phyloP scores from a whole-genome alignment of 2,888 invertebrate genomes.

The Penaeus monodon region DNA sequence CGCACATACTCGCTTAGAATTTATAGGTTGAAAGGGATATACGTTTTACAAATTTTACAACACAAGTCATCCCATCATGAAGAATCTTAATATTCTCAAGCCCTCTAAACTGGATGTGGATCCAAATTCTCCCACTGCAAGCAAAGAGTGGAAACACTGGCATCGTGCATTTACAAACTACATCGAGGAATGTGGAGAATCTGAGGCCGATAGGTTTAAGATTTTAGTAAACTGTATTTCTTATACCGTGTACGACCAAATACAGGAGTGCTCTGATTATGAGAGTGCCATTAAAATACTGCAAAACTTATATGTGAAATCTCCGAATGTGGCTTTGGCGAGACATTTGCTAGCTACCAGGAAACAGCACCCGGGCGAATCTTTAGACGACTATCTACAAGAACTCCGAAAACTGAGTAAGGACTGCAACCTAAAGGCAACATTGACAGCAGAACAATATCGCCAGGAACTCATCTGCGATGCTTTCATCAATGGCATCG shows the following conservation, averaged over 20 bases:
- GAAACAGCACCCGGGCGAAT: constrained; percentile 5
- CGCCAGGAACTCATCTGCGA: constrained; percentile 4
- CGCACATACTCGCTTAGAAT: no score
- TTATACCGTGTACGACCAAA: no score
- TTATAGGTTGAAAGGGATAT: no score
- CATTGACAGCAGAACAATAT: neutral
- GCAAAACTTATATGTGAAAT: constrained; percentile 8
- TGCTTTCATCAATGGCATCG: constrained; percentile 28
- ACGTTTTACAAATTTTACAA: no score
- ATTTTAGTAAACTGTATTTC: constrained; percentile 10
- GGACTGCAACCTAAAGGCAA: no score
- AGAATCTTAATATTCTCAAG: neutral
- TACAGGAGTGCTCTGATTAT: constrained; percentile 24
- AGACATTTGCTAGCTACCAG: constrained; percentile 22
- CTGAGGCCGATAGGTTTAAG: neutral
- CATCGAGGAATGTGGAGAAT: constrained; percentile 25
- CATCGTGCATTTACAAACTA: constrained; percentile 6
- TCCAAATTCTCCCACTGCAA: constrained; percentile 22
- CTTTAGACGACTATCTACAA: constrained; percentile 28
- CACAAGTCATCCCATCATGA: constrained; percentile 8
- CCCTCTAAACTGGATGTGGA: constrained; percentile 1
- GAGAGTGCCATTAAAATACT: constrained; percentile 22
- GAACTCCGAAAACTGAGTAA: no score
- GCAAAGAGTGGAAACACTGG: constrained; percentile 23
- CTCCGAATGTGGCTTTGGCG: constrained; percentile 28